Evolutionary conservation across 2,888 invertebrate genomes (phyloP).

Genomic region (Macroteleia sp.): DNA sequence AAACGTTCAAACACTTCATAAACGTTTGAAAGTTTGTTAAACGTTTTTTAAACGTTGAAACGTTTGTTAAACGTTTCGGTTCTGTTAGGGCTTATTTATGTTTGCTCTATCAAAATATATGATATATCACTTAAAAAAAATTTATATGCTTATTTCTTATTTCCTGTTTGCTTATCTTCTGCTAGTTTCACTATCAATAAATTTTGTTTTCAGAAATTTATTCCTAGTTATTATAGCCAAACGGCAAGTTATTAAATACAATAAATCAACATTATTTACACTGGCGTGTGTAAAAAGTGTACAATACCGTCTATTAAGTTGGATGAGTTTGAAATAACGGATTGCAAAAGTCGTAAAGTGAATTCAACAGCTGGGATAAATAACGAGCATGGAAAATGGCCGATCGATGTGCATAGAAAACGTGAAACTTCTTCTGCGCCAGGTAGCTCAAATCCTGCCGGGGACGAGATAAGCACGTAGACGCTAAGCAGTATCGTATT

Average conservation of each 20-base stretch:
- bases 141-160: no score
- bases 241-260: constrained; percentile 8
- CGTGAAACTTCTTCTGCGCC: constrained; percentile 8
- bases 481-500: constrained; percentile 2
- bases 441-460: constrained; percentile 24
- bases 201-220: no score
- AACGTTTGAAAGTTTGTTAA: no score
- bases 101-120: no score
- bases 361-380: constrained; percentile 18
- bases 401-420: constrained; percentile 1
- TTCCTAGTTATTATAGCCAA: no score
- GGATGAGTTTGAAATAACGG: constrained; percentile 1
- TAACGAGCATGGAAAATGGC: constrained; percentile 12
- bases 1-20: no score
- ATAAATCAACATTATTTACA: constrained; percentile 28
- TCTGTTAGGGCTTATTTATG: no score
- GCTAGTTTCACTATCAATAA: no score
- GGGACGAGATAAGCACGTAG: constrained; percentile 42
- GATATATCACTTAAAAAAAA: no score
- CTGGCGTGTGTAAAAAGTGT: background rate
- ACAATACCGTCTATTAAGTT: constrained; percentile 1
- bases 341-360: constrained; percentile 21
- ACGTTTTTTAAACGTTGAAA: no score
- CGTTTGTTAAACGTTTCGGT: no score
- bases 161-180: no score